A percentile compares a stretch with the other conserved stretches of the same genome.
Conservation (phyloP, 1,140 invertebrate genomes). For the Conus betulinus region DNA sequence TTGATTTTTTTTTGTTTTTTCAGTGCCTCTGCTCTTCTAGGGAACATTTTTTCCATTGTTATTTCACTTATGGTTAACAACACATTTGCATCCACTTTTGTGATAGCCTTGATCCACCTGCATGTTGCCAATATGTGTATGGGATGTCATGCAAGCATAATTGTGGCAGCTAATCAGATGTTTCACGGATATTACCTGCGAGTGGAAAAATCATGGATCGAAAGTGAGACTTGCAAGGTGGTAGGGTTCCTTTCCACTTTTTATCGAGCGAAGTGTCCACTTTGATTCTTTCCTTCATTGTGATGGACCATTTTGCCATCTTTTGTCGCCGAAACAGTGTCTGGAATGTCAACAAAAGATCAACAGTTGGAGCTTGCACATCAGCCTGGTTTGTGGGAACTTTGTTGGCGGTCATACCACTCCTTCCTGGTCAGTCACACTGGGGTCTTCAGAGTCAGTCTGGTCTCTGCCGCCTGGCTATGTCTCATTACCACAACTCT, state of each 20-base stretch:
- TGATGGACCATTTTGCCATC: constrained; percentile 49
- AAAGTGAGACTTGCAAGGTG: background rate
- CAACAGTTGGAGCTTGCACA: background rate
- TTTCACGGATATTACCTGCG: constrained; percentile 25
- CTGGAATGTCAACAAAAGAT: constrained; percentile 31
- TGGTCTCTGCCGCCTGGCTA: background rate
- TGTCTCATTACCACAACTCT: background rate
- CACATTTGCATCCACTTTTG: background rate
- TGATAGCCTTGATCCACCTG: constrained; percentile 62
- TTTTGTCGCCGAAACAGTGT: constrained; percentile 57
- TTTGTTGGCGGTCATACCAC: background rate
- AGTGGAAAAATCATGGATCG: background rate
- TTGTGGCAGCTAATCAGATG: constrained; percentile 52
- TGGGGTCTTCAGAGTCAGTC: background rate
- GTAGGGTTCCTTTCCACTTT: background rate
- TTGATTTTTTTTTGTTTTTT: constrained; percentile 46
- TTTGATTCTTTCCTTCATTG: constrained; percentile 50
- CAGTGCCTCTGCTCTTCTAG: constrained; percentile 40
- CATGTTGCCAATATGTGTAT: constrained; percentile 59
- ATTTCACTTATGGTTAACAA: constrained; percentile 1
- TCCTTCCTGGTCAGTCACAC: constrained; percentile 37
- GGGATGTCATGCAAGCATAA: constrained; percentile 50
- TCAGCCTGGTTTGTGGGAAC: background rate
- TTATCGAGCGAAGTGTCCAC: constrained; percentile 53
- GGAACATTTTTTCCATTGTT: constrained; percentile 47